phyloP scores from a whole-genome alignment of 1,140 invertebrate genomes.

The Meloidogyne chitwoodi region DNA sequence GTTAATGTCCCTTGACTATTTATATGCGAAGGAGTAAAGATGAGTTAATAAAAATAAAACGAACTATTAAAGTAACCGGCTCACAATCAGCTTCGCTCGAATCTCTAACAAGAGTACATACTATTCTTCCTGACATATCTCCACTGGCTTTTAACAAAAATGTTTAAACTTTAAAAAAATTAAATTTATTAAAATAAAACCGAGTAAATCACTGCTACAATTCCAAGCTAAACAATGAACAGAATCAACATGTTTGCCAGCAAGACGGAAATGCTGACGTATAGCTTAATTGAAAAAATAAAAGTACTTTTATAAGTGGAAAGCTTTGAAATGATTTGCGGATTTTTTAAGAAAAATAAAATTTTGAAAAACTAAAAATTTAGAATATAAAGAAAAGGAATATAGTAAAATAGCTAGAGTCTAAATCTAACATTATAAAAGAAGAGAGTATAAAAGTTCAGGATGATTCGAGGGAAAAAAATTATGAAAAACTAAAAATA shows the following conservation, averaged over 20 bases:
- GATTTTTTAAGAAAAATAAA: too few species aligned
- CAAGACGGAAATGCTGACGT: background rate
- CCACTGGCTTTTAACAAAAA: slow-evolving; percentile 17
- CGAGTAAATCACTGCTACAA: slow-evolving; percentile 3
- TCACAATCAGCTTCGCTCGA: background rate
- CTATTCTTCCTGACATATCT: slow-evolving; percentile 30
- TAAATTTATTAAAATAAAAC: background rate
- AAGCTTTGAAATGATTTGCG: too few species aligned
- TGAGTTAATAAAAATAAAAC: background rate
- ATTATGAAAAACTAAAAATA: too few species aligned
- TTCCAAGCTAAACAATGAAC: slow-evolving; percentile 25
- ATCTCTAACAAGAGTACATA: background rate
- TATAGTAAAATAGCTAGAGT: too few species aligned
- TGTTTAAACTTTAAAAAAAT: background rate
- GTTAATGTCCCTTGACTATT: too few species aligned
- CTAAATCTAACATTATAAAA: too few species aligned
- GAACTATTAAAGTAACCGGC: background rate
- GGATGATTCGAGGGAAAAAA: too few species aligned
- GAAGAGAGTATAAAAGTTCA: too few species aligned
- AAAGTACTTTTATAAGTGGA: too few species aligned
- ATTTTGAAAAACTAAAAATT: too few species aligned
- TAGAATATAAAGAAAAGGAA: too few species aligned
- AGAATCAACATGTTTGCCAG: slow-evolving; percentile 17
- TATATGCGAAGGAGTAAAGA: too few species aligned
- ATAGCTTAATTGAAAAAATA: background rate